Evolutionary conservation across 2,888 invertebrate genomes (phyloP).

Genomic region (Aethes cnicana): DNA sequence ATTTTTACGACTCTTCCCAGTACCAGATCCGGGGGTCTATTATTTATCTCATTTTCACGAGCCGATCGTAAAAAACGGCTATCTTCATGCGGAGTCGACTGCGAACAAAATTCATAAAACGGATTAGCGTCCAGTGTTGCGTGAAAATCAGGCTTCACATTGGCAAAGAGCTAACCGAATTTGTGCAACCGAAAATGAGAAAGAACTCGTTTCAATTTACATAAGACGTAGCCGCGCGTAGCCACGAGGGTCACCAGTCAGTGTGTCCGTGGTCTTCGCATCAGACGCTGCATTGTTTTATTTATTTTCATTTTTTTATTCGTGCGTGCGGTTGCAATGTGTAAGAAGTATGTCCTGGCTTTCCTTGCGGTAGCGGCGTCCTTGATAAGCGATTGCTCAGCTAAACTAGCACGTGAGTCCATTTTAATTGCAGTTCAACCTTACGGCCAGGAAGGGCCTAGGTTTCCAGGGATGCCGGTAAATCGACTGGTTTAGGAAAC

Average conservation of each 20-base stretch:
- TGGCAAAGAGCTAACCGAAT: conserved; percentile 69
- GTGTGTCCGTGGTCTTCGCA: conserved; percentile 52
- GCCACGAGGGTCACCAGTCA: conserved; percentile 56
- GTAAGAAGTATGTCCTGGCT: conserved; percentile 60
- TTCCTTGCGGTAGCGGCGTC: conserved; percentile 49
- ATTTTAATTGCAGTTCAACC: conserved; percentile 32
- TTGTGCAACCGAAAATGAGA: conserved; percentile 76
- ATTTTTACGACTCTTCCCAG: conserved; percentile 13
- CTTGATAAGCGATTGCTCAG: conserved; percentile 53
- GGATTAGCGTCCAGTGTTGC: conserved; percentile 66
- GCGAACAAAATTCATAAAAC: conserved; percentile 59
- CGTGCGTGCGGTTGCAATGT: conserved; percentile 53
- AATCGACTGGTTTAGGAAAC: conserved; percentile 6
- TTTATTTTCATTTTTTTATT: conserved; percentile 33
- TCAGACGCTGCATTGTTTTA: conserved; percentile 43
- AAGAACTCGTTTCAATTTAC: conserved; percentile 71
- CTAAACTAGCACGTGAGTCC: conserved; percentile 70
- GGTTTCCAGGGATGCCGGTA: conserved; percentile 22
- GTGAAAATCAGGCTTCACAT: conserved; percentile 70
- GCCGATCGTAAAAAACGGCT: conserved; percentile 21
- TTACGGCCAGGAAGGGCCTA: conserved; percentile 16
- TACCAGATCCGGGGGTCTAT: conserved; percentile 4
- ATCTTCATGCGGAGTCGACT: conserved; percentile 26
- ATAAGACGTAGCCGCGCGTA: conserved; percentile 53
- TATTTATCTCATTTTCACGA: conserved; percentile 27